Base-by-base conservation (phyloP, 2,113 vertebrate genomes). In the Amphiprion ocellaris region DNA sequence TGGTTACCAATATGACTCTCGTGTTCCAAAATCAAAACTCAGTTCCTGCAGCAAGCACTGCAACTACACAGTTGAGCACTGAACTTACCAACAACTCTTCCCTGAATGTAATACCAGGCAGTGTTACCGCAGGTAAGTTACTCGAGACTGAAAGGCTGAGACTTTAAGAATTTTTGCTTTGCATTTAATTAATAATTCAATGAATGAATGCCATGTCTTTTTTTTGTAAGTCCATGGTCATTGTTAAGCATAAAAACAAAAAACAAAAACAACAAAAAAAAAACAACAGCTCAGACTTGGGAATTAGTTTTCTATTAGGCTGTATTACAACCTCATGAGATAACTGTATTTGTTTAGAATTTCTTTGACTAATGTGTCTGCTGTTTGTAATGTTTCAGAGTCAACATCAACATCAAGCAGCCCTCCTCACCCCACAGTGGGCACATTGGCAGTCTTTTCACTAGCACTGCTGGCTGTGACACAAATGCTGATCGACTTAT, bases 111-210 rank as follows among this genome's bases (percentile, higher is more conserved):
- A 41, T 91, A 24, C 0, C 23, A 4, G 88, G 70, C 69, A 82
- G 53, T 2, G 46, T 91, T 30, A 15, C 3, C 55, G 47, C 69
- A 72, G 5, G 91, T 91, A 89, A 82, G 77, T 85, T 37, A n/a
- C 44, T 53, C 14, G 5, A 30, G 2, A 44, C 24, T 58, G 33
- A 41, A 28, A 26, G 12, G 21, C 21, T 49, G 4, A 33, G 7
- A 33, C 33, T 33, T 33, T 5, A n/a, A 7, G 4, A 16, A 23
- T 47, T 50, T 19, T 50, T 8, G 17, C 49, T 7, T 50, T 50
- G 15, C 47, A 49, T 47, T 4, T 50, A 59, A 37, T 9, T 62
- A 47, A 63, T 52, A 12, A 33, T n/a, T 5, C 14, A 70, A 50
- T 58, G 19, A 5, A 30, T 30, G 47, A 15, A 49, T 15, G 19